phyloP scores from a whole-genome alignment of 1,140 invertebrate species.

The Campoletis sonorensis region DNA sequence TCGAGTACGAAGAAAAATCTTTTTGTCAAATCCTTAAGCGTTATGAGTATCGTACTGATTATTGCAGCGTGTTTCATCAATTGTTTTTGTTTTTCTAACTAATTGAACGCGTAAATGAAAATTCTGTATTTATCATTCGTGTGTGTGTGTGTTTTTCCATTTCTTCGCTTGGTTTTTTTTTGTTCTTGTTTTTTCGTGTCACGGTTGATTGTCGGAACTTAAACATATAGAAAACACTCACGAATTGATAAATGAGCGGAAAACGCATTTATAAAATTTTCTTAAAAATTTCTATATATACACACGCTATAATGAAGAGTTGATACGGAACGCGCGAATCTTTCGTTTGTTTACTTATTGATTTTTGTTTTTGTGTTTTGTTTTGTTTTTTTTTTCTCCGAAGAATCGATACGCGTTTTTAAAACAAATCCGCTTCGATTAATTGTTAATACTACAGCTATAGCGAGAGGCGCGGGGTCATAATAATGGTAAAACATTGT shows the following conservation, averaged over 20 bases:
- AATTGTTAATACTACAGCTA: slow-evolving; percentile 66
- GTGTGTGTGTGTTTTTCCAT: slow-evolving; percentile 18
- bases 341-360: neutral
- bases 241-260: slow-evolving; percentile 24
- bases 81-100: slow-evolving; percentile 25
- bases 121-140: slow-evolving; percentile 50
- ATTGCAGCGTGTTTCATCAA: slow-evolving; percentile 29
- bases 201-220: slow-evolving; percentile 33
- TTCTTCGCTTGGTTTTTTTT: slow-evolving; percentile 52
- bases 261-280: slow-evolving; percentile 33
- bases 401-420: slow-evolving; percentile 57
- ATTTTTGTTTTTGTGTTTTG: too few species aligned
- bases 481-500: slow-evolving; percentile 67
- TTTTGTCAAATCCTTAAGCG: slow-evolving; percentile 18
- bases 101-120: slow-evolving; percentile 42
- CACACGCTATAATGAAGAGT: slow-evolving; percentile 13
- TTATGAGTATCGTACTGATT: slow-evolving; percentile 26
- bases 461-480: slow-evolving; percentile 66
- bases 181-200: slow-evolving; percentile 41
- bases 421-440: slow-evolving; percentile 50
- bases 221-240: neutral
- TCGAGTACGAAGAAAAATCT: neutral
- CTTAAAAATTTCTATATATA: slow-evolving; percentile 24
- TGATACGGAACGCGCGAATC: neutral
- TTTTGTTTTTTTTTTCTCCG: slow-evolving; percentile 26